A percentile compares a stretch with the other conserved stretches of the same genome.
phyloP scores from a whole-genome alignment of 2,888 invertebrate genomes.

The Zygogramma bicolorata region DNA sequence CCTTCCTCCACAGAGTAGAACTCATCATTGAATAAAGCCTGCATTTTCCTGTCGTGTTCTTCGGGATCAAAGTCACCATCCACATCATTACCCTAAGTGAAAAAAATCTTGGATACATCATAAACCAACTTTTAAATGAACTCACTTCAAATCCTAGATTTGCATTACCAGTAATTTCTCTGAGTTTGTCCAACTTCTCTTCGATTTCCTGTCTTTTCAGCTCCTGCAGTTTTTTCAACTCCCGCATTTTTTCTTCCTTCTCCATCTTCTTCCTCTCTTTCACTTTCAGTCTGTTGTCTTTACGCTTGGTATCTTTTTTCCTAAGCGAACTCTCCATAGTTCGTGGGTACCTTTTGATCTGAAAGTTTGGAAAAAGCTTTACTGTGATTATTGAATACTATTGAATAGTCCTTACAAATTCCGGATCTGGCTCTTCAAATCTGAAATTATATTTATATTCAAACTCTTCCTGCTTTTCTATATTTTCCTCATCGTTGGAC shows the following conservation, averaged over 20 bases:
- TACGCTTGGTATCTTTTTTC: constrained; percentile 81
- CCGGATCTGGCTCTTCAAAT: constrained; percentile 95
- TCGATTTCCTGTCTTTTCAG: constrained; percentile 91
- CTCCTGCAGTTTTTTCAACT: constrained; percentile 88
- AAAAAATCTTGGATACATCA: not conserved
- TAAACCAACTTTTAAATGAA: constrained; percentile 21
- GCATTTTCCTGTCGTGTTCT: constrained; percentile 89
- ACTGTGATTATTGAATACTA: too few species aligned
- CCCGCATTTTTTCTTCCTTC: constrained; percentile 85
- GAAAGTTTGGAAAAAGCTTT: constrained; percentile 41
- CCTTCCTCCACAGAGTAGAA: constrained; percentile 82
- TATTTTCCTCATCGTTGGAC: constrained; percentile 83
- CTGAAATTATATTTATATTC: constrained; percentile 96
- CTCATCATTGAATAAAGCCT: constrained; percentile 85
- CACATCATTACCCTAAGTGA: constrained; percentile 78
- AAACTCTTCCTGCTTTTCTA: constrained; percentile 89
- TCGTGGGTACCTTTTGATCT: constrained; percentile 92
- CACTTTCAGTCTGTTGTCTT: constrained; percentile 81
- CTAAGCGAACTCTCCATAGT: constrained; percentile 85
- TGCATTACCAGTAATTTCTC: constrained; percentile 88
- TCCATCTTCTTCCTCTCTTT: constrained; percentile 82
- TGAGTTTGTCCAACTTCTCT: constrained; percentile 87
- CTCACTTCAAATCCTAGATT: constrained; percentile 74
- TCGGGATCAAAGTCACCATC: constrained; percentile 93
- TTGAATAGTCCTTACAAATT: constrained; percentile 83